Evolutionary conservation across 2,888 invertebrate genomes (phyloP).

Genomic region (Drosophila austrosaltans): DNA sequence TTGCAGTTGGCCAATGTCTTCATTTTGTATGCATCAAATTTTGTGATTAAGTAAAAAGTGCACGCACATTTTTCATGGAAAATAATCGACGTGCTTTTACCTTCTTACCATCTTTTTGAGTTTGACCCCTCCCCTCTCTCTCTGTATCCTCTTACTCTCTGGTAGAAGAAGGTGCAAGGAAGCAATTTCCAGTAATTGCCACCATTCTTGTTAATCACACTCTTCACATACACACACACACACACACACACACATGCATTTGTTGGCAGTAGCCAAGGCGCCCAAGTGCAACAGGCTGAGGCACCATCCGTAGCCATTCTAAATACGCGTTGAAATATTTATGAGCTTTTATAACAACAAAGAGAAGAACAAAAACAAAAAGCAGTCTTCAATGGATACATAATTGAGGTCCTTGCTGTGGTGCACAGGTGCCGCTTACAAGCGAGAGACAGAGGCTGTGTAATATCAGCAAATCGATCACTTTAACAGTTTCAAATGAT

Average conservation of each 20-base stretch:
- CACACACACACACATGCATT: constrained; percentile 21
- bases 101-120: constrained; percentile 14
- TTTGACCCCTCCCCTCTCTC: constrained; percentile 8
- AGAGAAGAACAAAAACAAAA: neutral
- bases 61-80: constrained; percentile 64
- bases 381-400: constrained; percentile 33
- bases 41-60: constrained; percentile 74
- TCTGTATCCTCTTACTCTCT: neutral
- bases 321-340: constrained; percentile 74
- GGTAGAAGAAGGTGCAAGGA: constrained; percentile 77
- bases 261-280: constrained; percentile 41
- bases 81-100: constrained; percentile 58
- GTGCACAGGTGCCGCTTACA: neutral
- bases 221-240: constrained; percentile 30
- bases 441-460: constrained; percentile 14
- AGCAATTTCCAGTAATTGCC: constrained; percentile 82
- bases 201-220: constrained; percentile 80
- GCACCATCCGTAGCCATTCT: constrained; percentile 50
- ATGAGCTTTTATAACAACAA: constrained; percentile 60
- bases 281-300: constrained; percentile 49
- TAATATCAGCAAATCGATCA: constrained; percentile 40
- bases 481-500: constrained; percentile 40
- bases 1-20: constrained; percentile 67
- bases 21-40: constrained; percentile 74
- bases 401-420: constrained; percentile 44